Evolutionary conservation across 2,797 vertebrate genomes (phyloP).

Genomic region (Cheirogaleus major): DNA sequence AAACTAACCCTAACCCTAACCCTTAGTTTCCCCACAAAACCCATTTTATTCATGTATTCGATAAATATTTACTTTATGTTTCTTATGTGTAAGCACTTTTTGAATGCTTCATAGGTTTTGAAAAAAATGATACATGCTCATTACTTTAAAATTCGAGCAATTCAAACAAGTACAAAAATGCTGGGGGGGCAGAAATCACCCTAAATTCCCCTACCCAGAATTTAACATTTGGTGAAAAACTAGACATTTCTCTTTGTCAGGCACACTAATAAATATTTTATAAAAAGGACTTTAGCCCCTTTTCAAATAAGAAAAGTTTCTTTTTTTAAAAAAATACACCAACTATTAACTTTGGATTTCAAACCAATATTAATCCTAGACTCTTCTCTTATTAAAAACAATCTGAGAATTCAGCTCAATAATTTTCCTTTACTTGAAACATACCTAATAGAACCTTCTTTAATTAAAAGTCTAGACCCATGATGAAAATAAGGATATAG

Average conservation of each 20-base stretch:
- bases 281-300: not conserved
- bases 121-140: not conserved
- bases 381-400: slow-evolving; percentile 43
- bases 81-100: slow-evolving; percentile 8
- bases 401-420: slow-evolving; percentile 21
- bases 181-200: not conserved
- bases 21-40: not conserved
- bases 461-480: not conserved
- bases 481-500: not conserved
- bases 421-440: slow-evolving; percentile 54
- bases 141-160: slow-evolving; percentile 55
- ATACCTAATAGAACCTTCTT: slow-evolving; percentile 55
- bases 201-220: not conserved
- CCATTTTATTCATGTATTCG: not conserved
- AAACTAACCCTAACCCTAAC: not conserved
- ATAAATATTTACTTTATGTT: slow-evolving; percentile 10
- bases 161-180: slow-evolving; percentile 11
- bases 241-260: slow-evolving; percentile 3
- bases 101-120: not conserved
- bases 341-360: not conserved
- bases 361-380: slow-evolving; percentile 17
- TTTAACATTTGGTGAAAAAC: not conserved
- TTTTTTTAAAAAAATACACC: not conserved
- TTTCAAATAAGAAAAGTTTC: not conserved
- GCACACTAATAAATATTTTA: slow-evolving; percentile 16